Base-by-base conservation (phyloP, 2,113 vertebrate species). In the Hiodon tergisus region DNA sequence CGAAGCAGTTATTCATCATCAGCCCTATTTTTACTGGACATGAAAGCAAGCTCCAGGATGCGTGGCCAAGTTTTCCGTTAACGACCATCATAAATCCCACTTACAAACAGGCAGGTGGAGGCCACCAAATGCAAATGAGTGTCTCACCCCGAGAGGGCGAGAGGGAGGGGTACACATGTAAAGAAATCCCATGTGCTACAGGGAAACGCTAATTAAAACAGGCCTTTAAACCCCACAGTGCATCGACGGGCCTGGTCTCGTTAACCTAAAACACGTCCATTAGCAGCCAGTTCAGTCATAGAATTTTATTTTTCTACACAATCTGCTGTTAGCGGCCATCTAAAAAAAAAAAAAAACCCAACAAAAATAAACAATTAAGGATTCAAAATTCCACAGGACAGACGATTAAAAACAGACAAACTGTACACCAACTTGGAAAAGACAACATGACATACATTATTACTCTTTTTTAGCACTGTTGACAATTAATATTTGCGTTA, bases 71-170 rank as follows among this genome's bases (percentile, higher is more conserved):
- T 85, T 88, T 90, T 83, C 81, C 81, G 47, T 89, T 92, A 93
- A 91, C 77, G 85, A 89, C 87, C 84, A 87, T 89, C 88, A 91
- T 93, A 93, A 92, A 90, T 91, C 87, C 90, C 87, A 87, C 89
- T 91, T 91, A 88, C 88, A 84, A 85, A 54, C 50, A 73, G 80
- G 87, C 83, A 88, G 85, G 89, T 84, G 87, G 85, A 83, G 86
- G 86, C 84, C 87, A 78, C 92, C 89, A 89, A 90, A 90, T 92
- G 89, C 87, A 93, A 90, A 92, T 89, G 66, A 83, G 60, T 79
- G 83, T 77, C 80, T 87, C 82, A 83, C 83, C 87, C 52, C 58
- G 47, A 7, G 13, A 6, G 4, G 71, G 71, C 54, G 5, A 7
- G 10, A 11, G 5, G 57, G 55, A 13, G 4, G 59, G 55, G 2